Evolutionary conservation across 2,113 vertebrate genomes (phyloP).

Genomic region (Entomyzon cyanotis): DNA sequence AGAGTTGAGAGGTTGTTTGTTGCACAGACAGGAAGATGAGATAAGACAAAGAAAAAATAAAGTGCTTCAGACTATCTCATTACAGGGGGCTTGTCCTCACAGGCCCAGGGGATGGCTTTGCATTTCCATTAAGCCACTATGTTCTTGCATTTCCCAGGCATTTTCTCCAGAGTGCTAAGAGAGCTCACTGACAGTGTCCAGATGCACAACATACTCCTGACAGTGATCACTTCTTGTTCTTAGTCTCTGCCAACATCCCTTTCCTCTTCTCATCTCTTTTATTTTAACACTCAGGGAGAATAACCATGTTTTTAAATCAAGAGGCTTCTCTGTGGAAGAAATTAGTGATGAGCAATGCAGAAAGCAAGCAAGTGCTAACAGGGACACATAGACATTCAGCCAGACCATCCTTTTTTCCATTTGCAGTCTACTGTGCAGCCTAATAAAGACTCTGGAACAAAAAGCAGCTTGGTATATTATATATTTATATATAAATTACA

Average conservation of each 20-base stretch:
- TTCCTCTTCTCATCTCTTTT: neutral
- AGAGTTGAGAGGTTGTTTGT: neutral
- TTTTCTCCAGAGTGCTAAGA: neutral
- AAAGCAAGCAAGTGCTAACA: neutral
- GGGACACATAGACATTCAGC: neutral
- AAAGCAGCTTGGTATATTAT: neutral
- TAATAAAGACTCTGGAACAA: neutral
- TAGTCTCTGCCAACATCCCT: neutral
- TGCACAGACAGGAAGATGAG: neutral
- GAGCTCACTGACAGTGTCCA: neutral
- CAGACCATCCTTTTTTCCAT: neutral
- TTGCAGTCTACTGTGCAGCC: neutral
- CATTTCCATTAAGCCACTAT: neutral
- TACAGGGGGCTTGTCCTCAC: neutral
- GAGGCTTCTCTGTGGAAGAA: neutral
- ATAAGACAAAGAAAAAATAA: slow-evolving; percentile 12
- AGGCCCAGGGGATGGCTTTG: neutral
- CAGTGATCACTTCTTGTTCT: neutral
- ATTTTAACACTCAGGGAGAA: neutral
- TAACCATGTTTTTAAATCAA: neutral
- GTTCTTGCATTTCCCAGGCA: neutral
- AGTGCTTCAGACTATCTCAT: neutral
- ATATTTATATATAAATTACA: neutral
- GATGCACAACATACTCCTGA: neutral
- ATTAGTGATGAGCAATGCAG: neutral